Evolutionary conservation across 1,140 invertebrate genomes (phyloP).

Genomic region (Drosophila sp.): DNA sequence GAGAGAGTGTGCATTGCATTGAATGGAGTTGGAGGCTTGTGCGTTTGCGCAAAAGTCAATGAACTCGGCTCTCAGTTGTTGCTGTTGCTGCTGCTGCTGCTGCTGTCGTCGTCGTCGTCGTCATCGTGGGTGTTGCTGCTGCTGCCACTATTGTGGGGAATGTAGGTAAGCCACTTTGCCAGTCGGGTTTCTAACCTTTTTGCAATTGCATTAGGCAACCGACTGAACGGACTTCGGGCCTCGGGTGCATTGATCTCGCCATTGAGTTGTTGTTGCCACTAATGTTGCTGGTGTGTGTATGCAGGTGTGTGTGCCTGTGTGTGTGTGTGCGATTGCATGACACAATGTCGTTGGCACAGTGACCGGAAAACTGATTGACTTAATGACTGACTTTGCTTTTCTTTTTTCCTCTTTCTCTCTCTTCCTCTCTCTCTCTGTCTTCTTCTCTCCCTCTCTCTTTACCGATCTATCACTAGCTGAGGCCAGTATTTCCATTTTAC

Average conservation of each 20-base stretch:
- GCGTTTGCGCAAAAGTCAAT: conserved; percentile 80
- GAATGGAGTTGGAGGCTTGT: conserved; percentile 76
- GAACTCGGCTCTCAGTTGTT: conserved; percentile 59
- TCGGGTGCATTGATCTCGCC: conserved; percentile 75
- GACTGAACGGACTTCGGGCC: conserved; percentile 15
- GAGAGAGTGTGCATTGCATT: conserved; percentile 67
- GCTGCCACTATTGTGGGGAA: conserved; percentile 47
- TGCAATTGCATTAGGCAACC: conserved; percentile 76
- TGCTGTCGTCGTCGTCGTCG: conserved; percentile 34
- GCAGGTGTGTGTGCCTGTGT: neutral
- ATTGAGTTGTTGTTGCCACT: conserved; percentile 44
- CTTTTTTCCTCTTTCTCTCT: conserved; percentile 26
- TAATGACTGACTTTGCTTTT: conserved; percentile 65
- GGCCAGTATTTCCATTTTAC: conserved; percentile 7
- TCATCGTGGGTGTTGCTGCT: conserved; percentile 1
- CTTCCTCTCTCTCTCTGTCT: neutral
- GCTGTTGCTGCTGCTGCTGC: conserved; percentile 19
- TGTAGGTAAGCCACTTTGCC: conserved; percentile 76
- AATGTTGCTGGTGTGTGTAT: conserved; percentile 2
- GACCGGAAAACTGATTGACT: conserved; percentile 76
- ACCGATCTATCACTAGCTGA: conserved; percentile 15
- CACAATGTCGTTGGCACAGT: conserved; percentile 77
- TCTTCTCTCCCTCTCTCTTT: conserved; percentile 13
- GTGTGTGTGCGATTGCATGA: conserved; percentile 56
- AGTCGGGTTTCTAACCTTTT: conserved; percentile 69